A percentile compares a stretch with the other conserved stretches of the same genome.
Evolutionary conservation across 1,140 invertebrate genomes (phyloP).

Genomic region (Sarcophaga bullata): DNA sequence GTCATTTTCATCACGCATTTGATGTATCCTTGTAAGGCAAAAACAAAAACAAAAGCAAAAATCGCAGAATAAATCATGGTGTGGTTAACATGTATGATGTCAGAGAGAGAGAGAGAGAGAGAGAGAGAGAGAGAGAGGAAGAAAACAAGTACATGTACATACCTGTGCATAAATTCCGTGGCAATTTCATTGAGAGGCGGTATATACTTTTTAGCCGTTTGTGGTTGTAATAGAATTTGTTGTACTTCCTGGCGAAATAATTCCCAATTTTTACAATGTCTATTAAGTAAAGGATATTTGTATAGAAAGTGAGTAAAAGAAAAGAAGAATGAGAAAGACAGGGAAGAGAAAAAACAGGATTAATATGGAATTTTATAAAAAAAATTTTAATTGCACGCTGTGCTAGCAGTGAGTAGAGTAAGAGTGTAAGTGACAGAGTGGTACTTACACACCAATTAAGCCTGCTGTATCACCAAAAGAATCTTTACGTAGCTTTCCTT

Average conservation of each 20-base stretch:
- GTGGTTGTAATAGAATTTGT: conserved; percentile 80
- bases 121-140: too few species aligned
- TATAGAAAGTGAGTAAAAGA: too few species aligned
- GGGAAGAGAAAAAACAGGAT: too few species aligned
- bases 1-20: conserved; percentile 72
- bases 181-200: conserved; percentile 79
- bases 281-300: conserved; percentile 59
- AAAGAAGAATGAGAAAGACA: too few species aligned
- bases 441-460: conserved; percentile 81
- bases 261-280: conserved; percentile 86
- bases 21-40: conserved; percentile 71
- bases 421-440: too few species aligned
- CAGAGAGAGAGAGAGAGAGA: too few species aligned
- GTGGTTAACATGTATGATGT: not conserved
- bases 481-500: conserved; percentile 75
- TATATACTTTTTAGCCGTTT: conserved; percentile 80
- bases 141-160: conserved; percentile 45
- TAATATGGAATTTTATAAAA: too few species aligned
- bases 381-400: too few species aligned
- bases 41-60: conserved; percentile 1
- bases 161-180: conserved; percentile 77
- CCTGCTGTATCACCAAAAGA: conserved; percentile 79
- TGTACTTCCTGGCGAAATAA: conserved; percentile 84
- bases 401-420: too few species aligned
- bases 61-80: not conserved